phyloP scores from a whole-genome alignment of 35 echinoderm and acorn worm genomes.

The Strongylocentrotus purpuratus region DNA sequence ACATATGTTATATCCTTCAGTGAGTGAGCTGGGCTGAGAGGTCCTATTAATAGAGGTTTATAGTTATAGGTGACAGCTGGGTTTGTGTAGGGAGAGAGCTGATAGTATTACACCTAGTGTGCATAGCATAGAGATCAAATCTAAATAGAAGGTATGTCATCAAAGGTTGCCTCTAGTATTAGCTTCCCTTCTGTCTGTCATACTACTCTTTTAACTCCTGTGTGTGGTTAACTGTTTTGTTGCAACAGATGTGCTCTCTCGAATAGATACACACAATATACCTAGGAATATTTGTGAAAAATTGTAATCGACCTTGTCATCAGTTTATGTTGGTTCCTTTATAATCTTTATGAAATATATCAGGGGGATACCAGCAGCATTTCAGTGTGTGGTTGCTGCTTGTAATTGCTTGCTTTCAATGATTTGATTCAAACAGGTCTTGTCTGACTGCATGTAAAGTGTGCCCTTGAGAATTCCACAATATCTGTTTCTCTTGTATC shows the following conservation, averaged over 20 bases:
- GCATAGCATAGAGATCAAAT: not conserved
- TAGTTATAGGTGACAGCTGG: constrained; percentile 8
- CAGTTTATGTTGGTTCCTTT: no score
- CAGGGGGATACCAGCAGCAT: not conserved
- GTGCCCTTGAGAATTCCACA: not conserved
- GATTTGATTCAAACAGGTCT: not conserved
- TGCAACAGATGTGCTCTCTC: no score
- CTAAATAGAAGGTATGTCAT: not conserved
- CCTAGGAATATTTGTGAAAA: no score
- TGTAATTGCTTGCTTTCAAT: not conserved
- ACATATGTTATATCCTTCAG: not conserved
- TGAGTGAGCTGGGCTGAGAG: not conserved
- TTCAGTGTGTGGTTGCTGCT: not conserved
- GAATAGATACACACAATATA: no score
- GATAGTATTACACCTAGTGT: not conserved
- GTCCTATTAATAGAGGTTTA: not conserved
- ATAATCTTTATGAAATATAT: no score
- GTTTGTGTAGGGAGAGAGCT: constrained; percentile 1
- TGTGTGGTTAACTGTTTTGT: not conserved
- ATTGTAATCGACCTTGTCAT: no score
- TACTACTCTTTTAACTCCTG: not conserved
- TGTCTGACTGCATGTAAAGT: not conserved
- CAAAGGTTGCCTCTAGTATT: not conserved
- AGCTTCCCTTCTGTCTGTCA: not conserved
- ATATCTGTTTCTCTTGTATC: not conserved